phyloP scores from a whole-genome alignment of 2,888 invertebrate species.

The Tiliacea aurago region DNA sequence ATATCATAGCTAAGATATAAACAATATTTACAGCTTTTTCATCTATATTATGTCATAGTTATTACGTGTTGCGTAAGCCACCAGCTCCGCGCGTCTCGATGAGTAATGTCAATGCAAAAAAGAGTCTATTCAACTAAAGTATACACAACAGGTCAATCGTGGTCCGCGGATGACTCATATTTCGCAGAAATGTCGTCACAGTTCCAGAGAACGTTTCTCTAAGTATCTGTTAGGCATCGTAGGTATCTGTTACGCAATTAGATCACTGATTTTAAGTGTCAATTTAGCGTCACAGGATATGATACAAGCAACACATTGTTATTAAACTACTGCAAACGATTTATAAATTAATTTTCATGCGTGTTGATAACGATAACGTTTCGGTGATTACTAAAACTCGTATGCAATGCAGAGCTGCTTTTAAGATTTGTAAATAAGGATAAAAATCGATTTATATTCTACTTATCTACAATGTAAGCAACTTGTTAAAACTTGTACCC shows the following conservation, averaged over 20 bases:
- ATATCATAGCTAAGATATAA: background rate
- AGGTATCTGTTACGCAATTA: constrained; percentile 66
- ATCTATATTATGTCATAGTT: constrained; percentile 44
- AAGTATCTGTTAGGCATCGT: constrained; percentile 57
- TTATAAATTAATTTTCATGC: constrained; percentile 60
- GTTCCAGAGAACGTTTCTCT: constrained; percentile 76
- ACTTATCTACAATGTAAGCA: constrained; percentile 15
- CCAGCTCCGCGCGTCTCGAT: constrained; percentile 77
- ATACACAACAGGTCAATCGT: constrained; percentile 76
- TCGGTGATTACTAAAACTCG: constrained; percentile 51
- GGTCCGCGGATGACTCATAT: constrained; percentile 79
- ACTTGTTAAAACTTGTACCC: constrained; percentile 9
- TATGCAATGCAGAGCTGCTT: constrained; percentile 37
- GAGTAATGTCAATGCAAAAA: constrained; percentile 85
- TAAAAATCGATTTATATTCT: constrained; percentile 34
- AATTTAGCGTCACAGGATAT: constrained; percentile 73
- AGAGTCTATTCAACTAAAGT: constrained; percentile 71
- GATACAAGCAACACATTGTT: constrained; percentile 47
- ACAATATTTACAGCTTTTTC: background rate
- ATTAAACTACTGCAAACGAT: constrained; percentile 49
- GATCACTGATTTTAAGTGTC: constrained; percentile 74
- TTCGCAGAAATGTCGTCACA: constrained; percentile 84
- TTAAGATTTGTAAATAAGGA: constrained; percentile 42
- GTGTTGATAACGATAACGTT: constrained; percentile 65
- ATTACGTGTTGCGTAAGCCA: constrained; percentile 74